These are phyloP conservation scores for Agriopis aurantiaria DNA, from an alignment of 2,888 invertebrate genomes.

Conservation along the genomic window DNA sequence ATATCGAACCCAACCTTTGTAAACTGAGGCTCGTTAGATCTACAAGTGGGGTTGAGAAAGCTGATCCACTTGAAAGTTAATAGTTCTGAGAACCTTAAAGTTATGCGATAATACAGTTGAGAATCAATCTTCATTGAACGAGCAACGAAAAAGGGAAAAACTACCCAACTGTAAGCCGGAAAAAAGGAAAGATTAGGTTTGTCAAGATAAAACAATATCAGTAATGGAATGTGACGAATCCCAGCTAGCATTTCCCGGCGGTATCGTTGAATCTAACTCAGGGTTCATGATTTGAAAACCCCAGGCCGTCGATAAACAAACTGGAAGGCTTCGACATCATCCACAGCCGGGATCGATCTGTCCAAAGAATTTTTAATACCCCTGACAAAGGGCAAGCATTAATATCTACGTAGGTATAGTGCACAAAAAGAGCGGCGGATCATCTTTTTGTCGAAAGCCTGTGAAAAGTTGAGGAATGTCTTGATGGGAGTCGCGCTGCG, in stretches of 20 bases:
- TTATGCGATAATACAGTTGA: not conserved
- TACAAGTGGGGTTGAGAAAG: slow-evolving; percentile 13
- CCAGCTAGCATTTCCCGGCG: slow-evolving; percentile 32
- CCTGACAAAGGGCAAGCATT: slow-evolving; percentile 46
- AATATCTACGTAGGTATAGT: slow-evolving; percentile 50
- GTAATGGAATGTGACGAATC: slow-evolving; percentile 28
- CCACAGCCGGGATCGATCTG: slow-evolving; percentile 27
- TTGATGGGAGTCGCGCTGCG: slow-evolving; percentile 65
- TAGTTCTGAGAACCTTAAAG: slow-evolving; percentile 5
- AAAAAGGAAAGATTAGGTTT: slow-evolving; percentile 15
- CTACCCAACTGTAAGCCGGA: not conserved
- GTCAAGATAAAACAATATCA: slow-evolving; percentile 21
- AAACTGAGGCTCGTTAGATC: slow-evolving; percentile 18
- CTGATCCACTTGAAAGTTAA: slow-evolving; percentile 11
- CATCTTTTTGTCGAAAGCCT: slow-evolving; percentile 68
- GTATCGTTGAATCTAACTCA: slow-evolving; percentile 23
- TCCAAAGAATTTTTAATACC: slow-evolving; percentile 53
- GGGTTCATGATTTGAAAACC: slow-evolving; percentile 21
- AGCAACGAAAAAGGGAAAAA: not conserved
- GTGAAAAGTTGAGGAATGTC: slow-evolving; percentile 78
- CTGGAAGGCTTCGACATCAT: slow-evolving; percentile 15
- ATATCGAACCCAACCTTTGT: slow-evolving; percentile 19
- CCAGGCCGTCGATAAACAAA: slow-evolving; percentile 19
- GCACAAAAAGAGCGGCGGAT: slow-evolving; percentile 54
- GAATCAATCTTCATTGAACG: slow-evolving; percentile 9